Conservation (phyloP, 1,140 invertebrate species). For the Drosophila pallidifrons region DNA sequence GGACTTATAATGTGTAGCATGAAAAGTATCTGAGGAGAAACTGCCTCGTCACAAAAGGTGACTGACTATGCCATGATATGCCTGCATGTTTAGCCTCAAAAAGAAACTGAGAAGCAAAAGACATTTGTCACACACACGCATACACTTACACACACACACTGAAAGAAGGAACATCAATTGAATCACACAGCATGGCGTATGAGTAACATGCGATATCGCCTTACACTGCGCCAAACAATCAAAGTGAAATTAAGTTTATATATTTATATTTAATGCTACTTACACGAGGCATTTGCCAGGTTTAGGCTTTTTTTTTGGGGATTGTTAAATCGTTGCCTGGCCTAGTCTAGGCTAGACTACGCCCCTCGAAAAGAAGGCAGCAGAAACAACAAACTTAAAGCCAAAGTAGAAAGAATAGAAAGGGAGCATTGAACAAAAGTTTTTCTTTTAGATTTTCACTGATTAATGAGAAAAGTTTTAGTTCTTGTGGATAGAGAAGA, state of each 20-base stretch:
- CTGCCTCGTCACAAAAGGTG: slow-evolving; percentile 69
- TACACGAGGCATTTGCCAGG: slow-evolving; percentile 32
- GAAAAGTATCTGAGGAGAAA: slow-evolving; percentile 61
- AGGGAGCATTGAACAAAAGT: slow-evolving; percentile 70
- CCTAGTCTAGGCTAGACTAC: slow-evolving; percentile 29
- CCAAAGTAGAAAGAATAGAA: slow-evolving; percentile 24
- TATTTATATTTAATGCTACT: slow-evolving; percentile 82
- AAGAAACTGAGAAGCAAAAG: slow-evolving; percentile 69
- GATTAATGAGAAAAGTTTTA: slow-evolving; percentile 84
- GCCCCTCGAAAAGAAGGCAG: slow-evolving; percentile 48
- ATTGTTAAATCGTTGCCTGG: slow-evolving; percentile 1
- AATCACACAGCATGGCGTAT: slow-evolving; percentile 75
- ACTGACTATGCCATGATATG: slow-evolving; percentile 53
- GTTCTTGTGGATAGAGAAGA: slow-evolving; percentile 59
- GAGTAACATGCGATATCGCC: slow-evolving; percentile 81
- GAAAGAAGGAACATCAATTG: slow-evolving; percentile 17
- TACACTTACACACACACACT: slow-evolving; percentile 25
- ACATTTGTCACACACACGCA: slow-evolving; percentile 75
- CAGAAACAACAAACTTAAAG: slow-evolving; percentile 74
- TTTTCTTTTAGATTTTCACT: slow-evolving; percentile 84
- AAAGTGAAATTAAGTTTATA: slow-evolving; percentile 83
- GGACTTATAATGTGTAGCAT: slow-evolving; percentile 49
- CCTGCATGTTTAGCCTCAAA: slow-evolving; percentile 51
- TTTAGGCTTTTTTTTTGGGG: slow-evolving; percentile 5
- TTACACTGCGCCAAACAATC: slow-evolving; percentile 83